Evolutionary conservation across 2,888 invertebrate species (phyloP).

Genomic region (Chloroclysta siterata): DNA sequence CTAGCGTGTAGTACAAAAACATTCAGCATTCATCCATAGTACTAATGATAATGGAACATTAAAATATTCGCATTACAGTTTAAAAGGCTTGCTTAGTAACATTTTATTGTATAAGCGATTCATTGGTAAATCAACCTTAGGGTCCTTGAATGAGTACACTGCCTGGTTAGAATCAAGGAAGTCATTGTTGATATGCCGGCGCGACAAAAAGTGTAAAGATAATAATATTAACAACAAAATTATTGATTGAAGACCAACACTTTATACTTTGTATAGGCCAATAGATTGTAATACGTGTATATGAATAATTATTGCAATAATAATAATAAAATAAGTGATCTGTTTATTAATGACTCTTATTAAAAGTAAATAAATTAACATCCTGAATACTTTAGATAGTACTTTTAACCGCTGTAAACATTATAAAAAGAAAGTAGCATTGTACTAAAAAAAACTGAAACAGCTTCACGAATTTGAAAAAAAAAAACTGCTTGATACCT

Average conservation of each 20-base stretch:
- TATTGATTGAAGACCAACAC: constrained; percentile 20
- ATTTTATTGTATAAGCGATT: background rate
- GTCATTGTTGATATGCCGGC: constrained; percentile 27
- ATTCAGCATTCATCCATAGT: constrained; percentile 3
- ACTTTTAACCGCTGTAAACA: background rate
- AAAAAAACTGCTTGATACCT: too few species aligned
- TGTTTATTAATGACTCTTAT: background rate
- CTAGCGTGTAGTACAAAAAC: constrained; percentile 1
- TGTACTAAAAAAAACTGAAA: too few species aligned
- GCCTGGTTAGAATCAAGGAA: constrained; percentile 45
- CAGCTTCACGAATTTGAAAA: too few species aligned
- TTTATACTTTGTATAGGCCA: constrained; percentile 10
- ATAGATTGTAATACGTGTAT: background rate
- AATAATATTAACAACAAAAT: constrained; percentile 24
- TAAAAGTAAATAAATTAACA: background rate
- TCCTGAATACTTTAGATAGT: background rate
- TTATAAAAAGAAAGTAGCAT: background rate
- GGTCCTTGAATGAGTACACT: constrained; percentile 53
- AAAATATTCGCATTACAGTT: background rate
- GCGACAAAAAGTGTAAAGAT: constrained; percentile 27
- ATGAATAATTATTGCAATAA: background rate
- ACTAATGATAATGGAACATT: background rate
- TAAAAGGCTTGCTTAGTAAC: background rate
- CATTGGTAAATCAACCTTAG: constrained; percentile 25
- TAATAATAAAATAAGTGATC: background rate